A percentile compares a stretch with the other conserved stretches of the same genome.
Conservation (phyloP, 2,113 vertebrate genomes). For the Cercopithecus mona region DNA sequence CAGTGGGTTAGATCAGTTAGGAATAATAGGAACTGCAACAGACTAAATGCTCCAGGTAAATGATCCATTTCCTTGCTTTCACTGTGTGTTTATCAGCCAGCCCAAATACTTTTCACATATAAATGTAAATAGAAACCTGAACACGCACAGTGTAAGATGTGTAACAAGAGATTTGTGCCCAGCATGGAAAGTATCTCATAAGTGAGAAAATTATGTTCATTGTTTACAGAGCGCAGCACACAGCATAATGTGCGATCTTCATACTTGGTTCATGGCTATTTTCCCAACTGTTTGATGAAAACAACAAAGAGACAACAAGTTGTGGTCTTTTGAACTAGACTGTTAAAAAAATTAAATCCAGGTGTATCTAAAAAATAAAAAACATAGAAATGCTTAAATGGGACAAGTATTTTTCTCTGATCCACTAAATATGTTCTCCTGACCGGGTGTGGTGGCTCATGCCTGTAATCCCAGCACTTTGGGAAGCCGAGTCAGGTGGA, state of each 20-base stretch:
- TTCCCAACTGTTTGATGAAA: conserved; percentile 68
- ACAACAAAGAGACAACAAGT: background rate
- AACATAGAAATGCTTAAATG: conserved; percentile 9
- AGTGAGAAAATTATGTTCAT: conserved; percentile 72
- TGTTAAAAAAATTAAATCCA: conserved; percentile 53
- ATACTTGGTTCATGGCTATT: conserved; percentile 49
- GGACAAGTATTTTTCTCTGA: background rate
- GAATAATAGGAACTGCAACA: conserved; percentile 60
- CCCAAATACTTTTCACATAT: conserved; percentile 77
- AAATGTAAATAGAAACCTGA: conserved; percentile 80
- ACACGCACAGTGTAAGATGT: conserved; percentile 61
- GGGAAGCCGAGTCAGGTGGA: no score
- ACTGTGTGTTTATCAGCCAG: conserved; percentile 77
- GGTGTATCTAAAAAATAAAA: conserved; percentile 57
- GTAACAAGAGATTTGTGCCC: conserved; percentile 73
- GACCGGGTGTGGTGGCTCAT: no score
- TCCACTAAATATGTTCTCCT: background rate
- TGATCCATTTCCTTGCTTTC: conserved; percentile 58
- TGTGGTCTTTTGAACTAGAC: conserved; percentile 11
- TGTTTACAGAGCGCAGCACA: conserved; percentile 60
- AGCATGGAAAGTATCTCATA: conserved; percentile 75
- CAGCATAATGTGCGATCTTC: background rate
- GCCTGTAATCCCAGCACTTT: no score
- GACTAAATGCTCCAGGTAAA: conserved; percentile 72
- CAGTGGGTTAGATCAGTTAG: conserved; percentile 46